Conservation (phyloP, 1,140 invertebrate genomes). For the Muscidifurax raptorellus region DNA sequence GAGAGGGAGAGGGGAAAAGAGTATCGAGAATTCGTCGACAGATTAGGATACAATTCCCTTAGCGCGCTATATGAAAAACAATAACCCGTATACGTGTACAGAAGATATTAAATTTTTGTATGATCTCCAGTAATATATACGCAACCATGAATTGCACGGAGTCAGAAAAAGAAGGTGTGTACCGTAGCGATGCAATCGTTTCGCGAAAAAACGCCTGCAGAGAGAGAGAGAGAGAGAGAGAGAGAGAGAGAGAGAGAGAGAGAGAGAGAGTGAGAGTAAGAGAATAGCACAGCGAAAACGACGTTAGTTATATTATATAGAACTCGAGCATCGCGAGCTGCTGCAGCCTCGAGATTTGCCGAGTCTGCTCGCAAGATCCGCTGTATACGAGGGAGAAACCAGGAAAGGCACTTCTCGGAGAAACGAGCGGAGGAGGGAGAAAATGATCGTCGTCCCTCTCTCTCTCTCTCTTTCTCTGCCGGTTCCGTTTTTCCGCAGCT, state of each 20-base stretch:
- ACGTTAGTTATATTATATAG: constrained; percentile 33
- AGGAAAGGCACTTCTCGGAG: constrained; percentile 51
- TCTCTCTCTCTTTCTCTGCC: background rate
- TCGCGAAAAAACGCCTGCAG: no score
- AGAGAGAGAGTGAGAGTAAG: no score
- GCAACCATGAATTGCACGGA: no score
- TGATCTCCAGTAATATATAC: no score
- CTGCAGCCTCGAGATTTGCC: background rate
- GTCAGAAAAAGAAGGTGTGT: no score
- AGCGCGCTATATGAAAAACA: constrained; percentile 53
- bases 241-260: no score
- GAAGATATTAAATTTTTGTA: constrained; percentile 51
- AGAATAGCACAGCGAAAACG: background rate
- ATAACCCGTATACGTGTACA: no score
- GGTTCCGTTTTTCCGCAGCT: constrained; percentile 61
- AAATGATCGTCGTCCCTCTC: constrained; percentile 29
- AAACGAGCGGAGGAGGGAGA: constrained; percentile 21
- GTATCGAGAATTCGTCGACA: constrained; percentile 54
- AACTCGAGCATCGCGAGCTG: constrained; percentile 12
- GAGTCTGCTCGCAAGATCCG: background rate
- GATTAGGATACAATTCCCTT: constrained; percentile 57
- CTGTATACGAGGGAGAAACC: constrained; percentile 21
- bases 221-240: no score
- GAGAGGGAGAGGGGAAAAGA: constrained; percentile 22
- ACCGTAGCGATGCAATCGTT: no score